Base-by-base conservation (phyloP, 1,140 invertebrate genomes). In the Scaptomyza hsui region DNA sequence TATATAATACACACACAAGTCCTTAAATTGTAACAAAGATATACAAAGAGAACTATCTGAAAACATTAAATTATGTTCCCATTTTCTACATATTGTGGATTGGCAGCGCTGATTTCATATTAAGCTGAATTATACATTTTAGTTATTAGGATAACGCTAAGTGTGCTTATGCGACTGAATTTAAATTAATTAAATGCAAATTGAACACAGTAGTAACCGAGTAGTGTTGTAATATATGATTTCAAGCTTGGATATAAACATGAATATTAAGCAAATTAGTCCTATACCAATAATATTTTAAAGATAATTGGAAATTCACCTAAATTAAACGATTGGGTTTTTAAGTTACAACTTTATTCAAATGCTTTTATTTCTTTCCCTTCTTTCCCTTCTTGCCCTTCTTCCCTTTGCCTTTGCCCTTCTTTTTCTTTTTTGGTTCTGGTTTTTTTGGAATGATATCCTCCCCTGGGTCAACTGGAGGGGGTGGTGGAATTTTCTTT, bases 111-210 rank as follows among this genome's bases (percentile, higher is more conserved):
- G 49, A 65, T 71, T 65, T 70, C 53, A 51, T 74, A 74, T 75
- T 85, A 81, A 82, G 77, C 82, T 83, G 67, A 88, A 89, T 72
- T 77, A 78, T 88, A 86, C 81, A 89, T 88, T 86, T 72, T 82
- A 89, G 68, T 86, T 77, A 69, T 51, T 88, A 86, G 83, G 67
- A 63, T 75, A 82, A 88, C 59, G 65, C 81, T 88, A 85, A 78
- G 82, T 88, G 88, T 85, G 82, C 82, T 86, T 85, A 82, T 78
- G 82, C 82, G 82, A 86, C 82, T 86, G 82, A 86, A 89, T 88
- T 88, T 82, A 80, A 86, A 86, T 88, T 86, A 86, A 81, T 80
- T 85, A 85, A 76, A 82, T 83, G 73, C 79, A 47, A 47, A 41
- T 61, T 16, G 18, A 19, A 49, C 24, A 51, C 41, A 21, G 4